Base-by-base conservation (phyloP, 2,113 vertebrate genomes). In the Tichodroma muraria region DNA sequence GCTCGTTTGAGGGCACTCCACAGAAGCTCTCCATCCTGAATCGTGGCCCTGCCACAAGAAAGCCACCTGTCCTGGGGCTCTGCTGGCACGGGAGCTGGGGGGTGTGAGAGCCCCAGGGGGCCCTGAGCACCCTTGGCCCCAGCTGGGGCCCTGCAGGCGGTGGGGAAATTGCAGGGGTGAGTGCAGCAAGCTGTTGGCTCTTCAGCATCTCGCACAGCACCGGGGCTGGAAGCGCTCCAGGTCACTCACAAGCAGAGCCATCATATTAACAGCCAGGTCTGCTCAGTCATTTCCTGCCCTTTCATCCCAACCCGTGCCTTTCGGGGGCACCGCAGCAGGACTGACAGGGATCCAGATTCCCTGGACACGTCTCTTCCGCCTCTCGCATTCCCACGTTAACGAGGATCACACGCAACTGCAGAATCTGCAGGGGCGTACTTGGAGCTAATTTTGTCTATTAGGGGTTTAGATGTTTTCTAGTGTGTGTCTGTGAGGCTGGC, bases 351-450 rank as follows among this genome's bases (percentile, higher is more conserved):
- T 31, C 27, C 56, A 33, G 15, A 10, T 75, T 47, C 38, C 47
- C 33, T 4, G 35, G 54, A 35, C 35, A 1, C 0, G 0, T 24
- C 59, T 19, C n/a, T 45, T 57, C 50, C 0, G 0, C 33, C 56
- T 54, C 15, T 7, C 0, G 1, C 8, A 0, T 47, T 70, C 13
- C 31, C 24, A 8, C 1, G 0, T 22, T n/a, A 35, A 27, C 23
- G 5, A 45, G 59, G 59, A 65, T 8, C 33, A 7, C 15, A 16
- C 15, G 22, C 14, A 35, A 18, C 5, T 50, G 25, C 40, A 38
- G 20, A 18, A 61, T 16, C 54, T 63, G 68, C 45, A 53, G 22
- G 6, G 30, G 13, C 1, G 1, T 9, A 17, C 59, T 84, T 45
- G 35, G 52, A 86, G 50, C 30, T 50, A 0, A 11, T 37, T 75